phyloP scores from a whole-genome alignment of 1,140 invertebrate genomes.

The Drosophila nikananu region DNA sequence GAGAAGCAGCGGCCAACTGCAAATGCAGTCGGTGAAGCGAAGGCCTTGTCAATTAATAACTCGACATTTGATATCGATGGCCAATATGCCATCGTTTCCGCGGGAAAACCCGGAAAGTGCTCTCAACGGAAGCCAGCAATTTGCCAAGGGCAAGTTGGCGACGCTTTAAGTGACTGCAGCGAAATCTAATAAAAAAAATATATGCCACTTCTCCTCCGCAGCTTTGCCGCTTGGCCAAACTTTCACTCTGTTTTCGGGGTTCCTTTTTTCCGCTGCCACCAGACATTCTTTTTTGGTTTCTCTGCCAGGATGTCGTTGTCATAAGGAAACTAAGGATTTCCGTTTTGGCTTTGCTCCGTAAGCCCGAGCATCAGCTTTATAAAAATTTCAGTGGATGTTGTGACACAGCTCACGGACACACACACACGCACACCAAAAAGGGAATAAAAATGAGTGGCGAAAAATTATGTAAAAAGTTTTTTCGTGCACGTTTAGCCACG shows the following conservation, averaged over 20 bases:
- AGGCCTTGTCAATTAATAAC: slow-evolving; percentile 47
- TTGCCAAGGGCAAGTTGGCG: slow-evolving; percentile 54
- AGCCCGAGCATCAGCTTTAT: slow-evolving; percentile 50
- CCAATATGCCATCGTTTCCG: slow-evolving; percentile 59
- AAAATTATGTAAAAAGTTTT: slow-evolving; percentile 73
- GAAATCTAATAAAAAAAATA: slow-evolving; percentile 58
- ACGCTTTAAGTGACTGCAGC: slow-evolving; percentile 46
- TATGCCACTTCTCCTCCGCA: slow-evolving; percentile 20
- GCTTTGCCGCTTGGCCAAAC: slow-evolving; percentile 31
- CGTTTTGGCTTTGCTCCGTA: slow-evolving; percentile 59
- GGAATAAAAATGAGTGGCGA: slow-evolving; percentile 34
- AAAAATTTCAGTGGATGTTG: slow-evolving; percentile 62
- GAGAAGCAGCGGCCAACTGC: background rate
- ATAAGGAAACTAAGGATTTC: slow-evolving; percentile 69
- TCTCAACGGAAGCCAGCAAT: slow-evolving; percentile 45
- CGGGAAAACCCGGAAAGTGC: slow-evolving; percentile 20
- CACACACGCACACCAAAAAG: slow-evolving; percentile 9
- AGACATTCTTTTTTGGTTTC: slow-evolving; percentile 35
- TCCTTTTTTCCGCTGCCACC: slow-evolving; percentile 5
- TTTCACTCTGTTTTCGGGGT: slow-evolving; percentile 32
- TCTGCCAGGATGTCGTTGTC: slow-evolving; percentile 60
- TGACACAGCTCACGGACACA: slow-evolving; percentile 40
- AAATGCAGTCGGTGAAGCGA: slow-evolving; percentile 9
- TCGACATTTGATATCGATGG: slow-evolving; percentile 33
- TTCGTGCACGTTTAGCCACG: slow-evolving; percentile 47